phyloP scores from a whole-genome alignment of 2,888 invertebrate species.

The Phlogophora meticulosa region DNA sequence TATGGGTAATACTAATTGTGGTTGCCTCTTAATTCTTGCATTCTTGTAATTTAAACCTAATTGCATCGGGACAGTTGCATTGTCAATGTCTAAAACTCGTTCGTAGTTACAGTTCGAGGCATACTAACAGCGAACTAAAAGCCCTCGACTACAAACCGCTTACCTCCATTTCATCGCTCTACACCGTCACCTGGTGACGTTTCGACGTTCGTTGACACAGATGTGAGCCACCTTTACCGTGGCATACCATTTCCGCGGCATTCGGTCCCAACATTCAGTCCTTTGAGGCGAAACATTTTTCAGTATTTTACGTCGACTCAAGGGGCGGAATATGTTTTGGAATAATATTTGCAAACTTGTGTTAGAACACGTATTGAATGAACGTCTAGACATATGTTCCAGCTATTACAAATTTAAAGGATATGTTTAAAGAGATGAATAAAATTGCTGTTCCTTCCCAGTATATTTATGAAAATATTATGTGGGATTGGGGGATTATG shows the following conservation, averaged over 20 bases:
- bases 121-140: constrained; percentile 49
- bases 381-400: not conserved
- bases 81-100: too few relatives aligned
- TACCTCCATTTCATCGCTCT: constrained; percentile 40
- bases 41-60: too few relatives aligned
- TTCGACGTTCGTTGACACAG: constrained; percentile 52
- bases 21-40: too few relatives aligned
- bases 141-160: constrained; percentile 40
- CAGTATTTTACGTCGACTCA: constrained; percentile 60
- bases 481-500: too few relatives aligned
- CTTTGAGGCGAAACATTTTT: constrained; percentile 69
- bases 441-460: too few relatives aligned
- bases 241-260: constrained; percentile 71
- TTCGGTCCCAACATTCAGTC: constrained; percentile 58
- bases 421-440: too few relatives aligned
- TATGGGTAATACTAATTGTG: too few relatives aligned
- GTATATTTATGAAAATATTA: too few relatives aligned
- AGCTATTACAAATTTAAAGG: too few relatives aligned
- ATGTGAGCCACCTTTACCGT: constrained; percentile 60
- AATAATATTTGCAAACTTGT: constrained; percentile 51
- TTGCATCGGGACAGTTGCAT: too few relatives aligned
- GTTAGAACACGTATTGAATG: constrained; percentile 22
- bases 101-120: too few relatives aligned
- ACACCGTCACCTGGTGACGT: constrained; percentile 51
- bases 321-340: constrained; percentile 39